phyloP scores from a whole-genome alignment of 2,113 vertebrate genomes.

The Cynocephalus volans region DNA sequence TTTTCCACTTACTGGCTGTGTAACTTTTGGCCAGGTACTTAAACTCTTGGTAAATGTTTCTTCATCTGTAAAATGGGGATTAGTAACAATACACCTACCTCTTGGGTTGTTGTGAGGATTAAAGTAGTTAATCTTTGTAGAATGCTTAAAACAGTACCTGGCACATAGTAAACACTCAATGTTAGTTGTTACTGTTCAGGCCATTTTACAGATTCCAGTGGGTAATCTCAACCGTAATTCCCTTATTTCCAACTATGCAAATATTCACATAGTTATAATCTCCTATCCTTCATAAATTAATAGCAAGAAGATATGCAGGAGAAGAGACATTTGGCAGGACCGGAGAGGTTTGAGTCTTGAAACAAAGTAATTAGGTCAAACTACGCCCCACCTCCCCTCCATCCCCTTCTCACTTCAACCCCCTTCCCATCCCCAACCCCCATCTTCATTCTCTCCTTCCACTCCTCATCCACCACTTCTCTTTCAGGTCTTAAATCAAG shows the following conservation, averaged over 20 bases:
- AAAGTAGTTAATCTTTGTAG: not conserved
- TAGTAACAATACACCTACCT: not conserved
- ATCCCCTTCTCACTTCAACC: too few species aligned
- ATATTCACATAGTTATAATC: conserved; percentile 21
- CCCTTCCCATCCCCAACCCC: not conserved
- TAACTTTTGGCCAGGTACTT: not conserved
- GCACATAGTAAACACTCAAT: not conserved
- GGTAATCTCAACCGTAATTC: not conserved
- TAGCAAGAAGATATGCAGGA: not conserved
- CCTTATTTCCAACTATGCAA: conserved; percentile 23
- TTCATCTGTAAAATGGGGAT: conserved; percentile 35
- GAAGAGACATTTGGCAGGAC: not conserved
- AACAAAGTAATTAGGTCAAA: conserved; percentile 37
- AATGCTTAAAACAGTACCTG: not conserved
- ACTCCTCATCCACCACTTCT: not conserved
- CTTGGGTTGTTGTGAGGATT: not conserved
- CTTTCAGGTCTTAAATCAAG: conserved; percentile 10
- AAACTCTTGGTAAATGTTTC: not conserved
- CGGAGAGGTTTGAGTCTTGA: conserved; percentile 16
- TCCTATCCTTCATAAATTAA: not conserved
- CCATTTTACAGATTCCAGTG: conserved; percentile 21
- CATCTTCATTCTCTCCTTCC: conserved; percentile 22
- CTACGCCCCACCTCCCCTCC: not conserved
- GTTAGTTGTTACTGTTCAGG: not conserved
- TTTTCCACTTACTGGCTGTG: not conserved